Conservation (phyloP, 2,888 invertebrate genomes). For the Sarcophaga subvicina region DNA sequence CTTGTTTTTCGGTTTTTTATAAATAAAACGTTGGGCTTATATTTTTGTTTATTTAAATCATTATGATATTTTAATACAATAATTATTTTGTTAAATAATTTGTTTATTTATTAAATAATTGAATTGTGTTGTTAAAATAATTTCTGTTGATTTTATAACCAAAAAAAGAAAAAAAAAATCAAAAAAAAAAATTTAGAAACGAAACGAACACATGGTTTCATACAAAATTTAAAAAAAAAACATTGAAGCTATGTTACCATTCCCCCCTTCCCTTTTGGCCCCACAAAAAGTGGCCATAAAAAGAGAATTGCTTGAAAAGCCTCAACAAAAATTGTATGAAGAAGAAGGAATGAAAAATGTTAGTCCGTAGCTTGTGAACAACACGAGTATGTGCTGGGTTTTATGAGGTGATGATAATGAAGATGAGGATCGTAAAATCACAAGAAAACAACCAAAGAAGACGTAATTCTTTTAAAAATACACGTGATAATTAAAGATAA, state of each 20-base stretch:
- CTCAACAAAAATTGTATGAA: background rate
- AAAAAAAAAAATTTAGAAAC: background rate
- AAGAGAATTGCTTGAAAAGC: background rate
- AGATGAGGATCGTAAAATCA: constrained; percentile 1
- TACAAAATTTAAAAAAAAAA: too few species aligned
- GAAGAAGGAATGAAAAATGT: background rate
- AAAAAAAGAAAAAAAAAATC: background rate
- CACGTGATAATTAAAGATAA: constrained; percentile 50
- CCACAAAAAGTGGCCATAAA: too few species aligned
- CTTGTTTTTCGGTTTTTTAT: background rate
- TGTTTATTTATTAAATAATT: constrained; percentile 10
- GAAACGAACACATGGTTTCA: too few species aligned
- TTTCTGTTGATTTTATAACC: background rate
- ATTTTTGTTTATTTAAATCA: background rate
- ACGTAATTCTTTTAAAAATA: constrained; percentile 39
- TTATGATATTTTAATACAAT: background rate
- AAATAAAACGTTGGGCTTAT: background rate
- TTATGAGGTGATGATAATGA: constrained; percentile 10
- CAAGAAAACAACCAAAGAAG: constrained; percentile 13
- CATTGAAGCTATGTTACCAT: too few species aligned
- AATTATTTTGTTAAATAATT: constrained; percentile 5
- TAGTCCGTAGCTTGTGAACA: background rate
- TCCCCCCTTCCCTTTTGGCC: too few species aligned
- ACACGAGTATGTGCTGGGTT: constrained; percentile 18
- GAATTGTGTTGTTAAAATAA: background rate